Conservation (phyloP, 2,113 vertebrate species). For the Bujurquina vittata region DNA sequence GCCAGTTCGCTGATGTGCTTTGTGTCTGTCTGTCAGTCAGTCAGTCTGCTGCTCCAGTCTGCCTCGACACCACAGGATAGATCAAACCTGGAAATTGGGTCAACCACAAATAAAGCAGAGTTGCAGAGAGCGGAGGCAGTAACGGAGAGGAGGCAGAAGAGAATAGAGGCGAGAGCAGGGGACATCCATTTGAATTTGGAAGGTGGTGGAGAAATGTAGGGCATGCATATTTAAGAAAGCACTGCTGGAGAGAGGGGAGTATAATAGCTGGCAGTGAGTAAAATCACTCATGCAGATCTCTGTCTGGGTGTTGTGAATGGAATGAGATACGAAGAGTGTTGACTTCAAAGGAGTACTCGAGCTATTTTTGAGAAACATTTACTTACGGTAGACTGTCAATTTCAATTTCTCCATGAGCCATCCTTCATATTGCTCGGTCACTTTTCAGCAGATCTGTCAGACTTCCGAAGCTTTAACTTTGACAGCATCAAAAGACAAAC, state of each 20-base stretch:
- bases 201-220: conserved; percentile 76
- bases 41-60: conserved; percentile 50
- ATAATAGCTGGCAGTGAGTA: conserved; percentile 55
- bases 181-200: conserved; percentile 73
- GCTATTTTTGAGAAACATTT: conserved; percentile 36
- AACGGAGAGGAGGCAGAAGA: conserved; percentile 52
- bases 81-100: conserved; percentile 82
- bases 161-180: conserved; percentile 57
- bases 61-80: conserved; percentile 58
- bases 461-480: conserved; percentile 21
- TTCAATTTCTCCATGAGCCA: conserved; percentile 18
- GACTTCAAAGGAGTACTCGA: conserved; percentile 47
- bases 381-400: conserved; percentile 30
- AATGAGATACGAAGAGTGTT: conserved; percentile 43
- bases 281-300: conserved; percentile 56
- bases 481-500: conserved; percentile 1
- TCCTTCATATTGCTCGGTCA: conserved; percentile 5
- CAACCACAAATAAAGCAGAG: conserved; percentile 75
- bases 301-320: conserved; percentile 37
- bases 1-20: conserved; percentile 55
- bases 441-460: conserved; percentile 26
- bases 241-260: conserved; percentile 59
- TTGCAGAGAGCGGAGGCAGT: conserved; percentile 48
- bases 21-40: conserved; percentile 59
- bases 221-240: conserved; percentile 79